Percentiles rank a stretch among this genome's conserved stretches.
Conservation (phyloP, 37 sponge, comb jelly and placozoan species). For the Agelas oroides region DNA sequence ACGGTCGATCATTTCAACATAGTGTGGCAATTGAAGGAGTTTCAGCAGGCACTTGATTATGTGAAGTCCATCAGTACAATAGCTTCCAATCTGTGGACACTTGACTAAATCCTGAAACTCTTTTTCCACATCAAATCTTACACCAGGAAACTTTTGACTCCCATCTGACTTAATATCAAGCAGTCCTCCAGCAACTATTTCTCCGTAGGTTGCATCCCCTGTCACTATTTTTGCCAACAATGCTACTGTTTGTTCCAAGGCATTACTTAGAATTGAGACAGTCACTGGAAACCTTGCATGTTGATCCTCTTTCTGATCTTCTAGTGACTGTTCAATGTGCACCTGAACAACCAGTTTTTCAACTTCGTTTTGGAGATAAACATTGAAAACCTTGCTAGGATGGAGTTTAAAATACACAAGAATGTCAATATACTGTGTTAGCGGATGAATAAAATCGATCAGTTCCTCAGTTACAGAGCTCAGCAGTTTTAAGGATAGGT, state of each 20-base stretch:
- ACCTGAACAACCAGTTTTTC: background rate
- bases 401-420: constrained; percentile 60
- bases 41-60: constrained; percentile 50
- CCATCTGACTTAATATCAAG: constrained; percentile 9
- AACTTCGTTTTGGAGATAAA: constrained; percentile 15
- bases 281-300: background rate
- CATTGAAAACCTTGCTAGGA: constrained; percentile 54
- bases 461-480: background rate
- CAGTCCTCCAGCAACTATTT: constrained; percentile 48
- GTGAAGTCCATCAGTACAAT: constrained; percentile 12
- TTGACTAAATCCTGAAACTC: constrained; percentile 26
- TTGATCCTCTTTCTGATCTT: background rate
- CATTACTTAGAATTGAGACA: background rate
- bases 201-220: constrained; percentile 47
- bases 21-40: constrained; percentile 58
- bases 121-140: constrained; percentile 35
- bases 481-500: constrained; percentile 3
- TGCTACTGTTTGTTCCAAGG: constrained; percentile 18
- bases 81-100: no score
- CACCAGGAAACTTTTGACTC: no score
- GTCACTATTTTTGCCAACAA: constrained; percentile 29
- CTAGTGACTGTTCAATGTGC: background rate
- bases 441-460: constrained; percentile 17
- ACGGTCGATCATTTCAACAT: constrained; percentile 50
- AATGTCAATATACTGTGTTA: constrained; percentile 33